phyloP scores from a whole-genome alignment of 2,888 invertebrate species.

The Morinoia aosen region DNA sequence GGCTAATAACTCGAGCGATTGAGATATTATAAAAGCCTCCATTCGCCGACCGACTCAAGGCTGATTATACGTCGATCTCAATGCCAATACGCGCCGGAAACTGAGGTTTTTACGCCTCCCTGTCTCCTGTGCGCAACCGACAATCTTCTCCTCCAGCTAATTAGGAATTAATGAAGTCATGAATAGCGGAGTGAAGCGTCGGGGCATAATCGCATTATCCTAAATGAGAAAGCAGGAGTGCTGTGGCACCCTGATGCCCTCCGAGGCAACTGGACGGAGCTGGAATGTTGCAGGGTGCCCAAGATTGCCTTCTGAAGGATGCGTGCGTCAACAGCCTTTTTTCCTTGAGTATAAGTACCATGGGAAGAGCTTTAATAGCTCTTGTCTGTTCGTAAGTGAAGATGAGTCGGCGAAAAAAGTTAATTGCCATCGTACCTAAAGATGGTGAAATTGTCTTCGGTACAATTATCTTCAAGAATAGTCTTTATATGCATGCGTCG shows the following conservation, averaged over 20 bases:
- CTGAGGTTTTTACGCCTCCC: not conserved
- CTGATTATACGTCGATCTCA: not conserved
- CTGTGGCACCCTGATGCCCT: not conserved
- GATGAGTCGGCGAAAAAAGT: too few relatives aligned
- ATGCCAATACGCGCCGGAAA: not conserved
- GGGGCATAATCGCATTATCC: not conserved
- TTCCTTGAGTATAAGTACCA: not conserved
- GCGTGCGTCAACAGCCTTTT: not conserved
- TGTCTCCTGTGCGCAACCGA: not conserved
- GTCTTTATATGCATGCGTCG: too few relatives aligned
- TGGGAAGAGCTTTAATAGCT: not conserved
- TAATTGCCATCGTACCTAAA: too few relatives aligned
- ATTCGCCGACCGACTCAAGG: not conserved
- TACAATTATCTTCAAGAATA: too few relatives aligned
- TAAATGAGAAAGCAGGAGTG: constrained; percentile 17
- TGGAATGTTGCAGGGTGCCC: not conserved
- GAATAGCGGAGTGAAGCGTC: not conserved
- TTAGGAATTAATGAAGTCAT: constrained; percentile 17
- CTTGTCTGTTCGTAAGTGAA: not conserved
- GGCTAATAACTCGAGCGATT: not conserved
- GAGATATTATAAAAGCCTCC: not conserved
- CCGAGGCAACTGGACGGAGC: not conserved
- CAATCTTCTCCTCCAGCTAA: not conserved
- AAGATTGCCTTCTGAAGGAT: not conserved
- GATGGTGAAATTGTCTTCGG: too few relatives aligned